Conservation (phyloP, 2,888 invertebrate species). For the Agonum fuliginosum region DNA sequence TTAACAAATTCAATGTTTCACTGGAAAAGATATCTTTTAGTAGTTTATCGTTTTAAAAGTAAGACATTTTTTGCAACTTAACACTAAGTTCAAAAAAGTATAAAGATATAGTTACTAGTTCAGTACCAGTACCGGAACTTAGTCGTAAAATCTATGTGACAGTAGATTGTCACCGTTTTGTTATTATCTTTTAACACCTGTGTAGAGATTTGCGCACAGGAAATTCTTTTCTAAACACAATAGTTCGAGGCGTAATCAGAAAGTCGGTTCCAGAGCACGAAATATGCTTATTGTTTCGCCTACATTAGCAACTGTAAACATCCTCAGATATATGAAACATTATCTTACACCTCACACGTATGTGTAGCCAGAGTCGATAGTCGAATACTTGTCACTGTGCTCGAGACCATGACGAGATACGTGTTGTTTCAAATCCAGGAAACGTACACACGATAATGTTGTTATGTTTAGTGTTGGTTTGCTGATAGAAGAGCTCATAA, state of each 20-base stretch:
- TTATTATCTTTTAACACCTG: slow-evolving; percentile 19
- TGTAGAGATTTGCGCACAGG: slow-evolving; percentile 30
- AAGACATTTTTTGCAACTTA: neutral
- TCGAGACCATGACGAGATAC: slow-evolving; percentile 28
- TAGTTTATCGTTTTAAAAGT: too few relatives aligned
- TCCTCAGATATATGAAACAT: slow-evolving; percentile 41
- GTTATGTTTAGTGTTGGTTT: slow-evolving; percentile 22
- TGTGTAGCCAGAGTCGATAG: neutral
- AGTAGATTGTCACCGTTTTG: slow-evolving; percentile 1
- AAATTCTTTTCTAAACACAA: slow-evolving; percentile 31
- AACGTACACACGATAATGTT: slow-evolving; percentile 3
- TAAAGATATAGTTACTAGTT: slow-evolving; percentile 17
- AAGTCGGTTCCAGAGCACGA: slow-evolving; percentile 14
- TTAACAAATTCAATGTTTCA: too few relatives aligned
- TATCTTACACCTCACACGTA: slow-evolving; percentile 32
- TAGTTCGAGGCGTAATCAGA: slow-evolving; percentile 20
- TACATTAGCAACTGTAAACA: slow-evolving; percentile 33
- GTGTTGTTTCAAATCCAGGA: neutral
- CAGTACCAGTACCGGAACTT: slow-evolving; percentile 5
- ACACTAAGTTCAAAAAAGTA: too few relatives aligned
- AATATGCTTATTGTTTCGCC: slow-evolving; percentile 38
- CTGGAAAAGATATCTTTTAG: too few relatives aligned
- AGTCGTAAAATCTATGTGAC: neutral
- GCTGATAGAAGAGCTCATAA: neutral
- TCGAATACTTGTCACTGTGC: neutral